Conservation (phyloP, 2,888 invertebrate species). For the Auanema sp. region DNA sequence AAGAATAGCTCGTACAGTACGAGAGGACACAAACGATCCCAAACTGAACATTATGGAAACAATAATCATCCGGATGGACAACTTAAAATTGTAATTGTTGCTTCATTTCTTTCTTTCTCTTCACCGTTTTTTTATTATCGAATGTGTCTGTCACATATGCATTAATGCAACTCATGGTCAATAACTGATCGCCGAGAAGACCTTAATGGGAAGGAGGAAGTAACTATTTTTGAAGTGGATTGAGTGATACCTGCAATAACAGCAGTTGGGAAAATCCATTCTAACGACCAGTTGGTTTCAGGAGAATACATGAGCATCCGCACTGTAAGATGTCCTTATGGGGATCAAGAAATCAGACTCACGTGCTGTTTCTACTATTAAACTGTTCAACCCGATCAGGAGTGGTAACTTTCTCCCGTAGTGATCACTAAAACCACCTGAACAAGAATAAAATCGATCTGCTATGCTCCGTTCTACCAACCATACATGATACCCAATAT, state of each 20-base stretch:
- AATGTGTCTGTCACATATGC: conserved; percentile 57
- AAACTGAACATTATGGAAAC: conserved; percentile 55
- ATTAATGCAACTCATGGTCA: conserved; percentile 59
- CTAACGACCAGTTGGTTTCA: conserved; percentile 45
- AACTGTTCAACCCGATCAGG: conserved; percentile 45
- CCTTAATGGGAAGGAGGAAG: conserved; percentile 23
- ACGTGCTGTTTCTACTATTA: conserved; percentile 46
- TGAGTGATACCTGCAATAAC: conserved; percentile 20
- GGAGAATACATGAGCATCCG: conserved; percentile 49
- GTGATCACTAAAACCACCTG: conserved; percentile 53
- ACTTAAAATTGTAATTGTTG: conserved; percentile 27
- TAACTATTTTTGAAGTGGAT: not conserved
- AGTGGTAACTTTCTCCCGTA: conserved; percentile 50
- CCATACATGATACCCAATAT: conserved; percentile 56
- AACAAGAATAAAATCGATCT: conserved; percentile 10
- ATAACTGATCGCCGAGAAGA: conserved; percentile 51
- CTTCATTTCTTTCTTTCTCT: not conserved
- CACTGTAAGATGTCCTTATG: conserved; percentile 19
- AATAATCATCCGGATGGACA: conserved; percentile 57
- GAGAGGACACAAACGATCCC: conserved; percentile 46
- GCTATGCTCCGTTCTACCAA: conserved; percentile 16
- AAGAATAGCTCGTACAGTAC: conserved; percentile 39
- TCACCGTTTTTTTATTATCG: conserved; percentile 46
- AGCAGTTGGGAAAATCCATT: conserved; percentile 41
- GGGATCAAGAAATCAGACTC: conserved; percentile 2